Evolutionary conservation across 2,888 invertebrate genomes (phyloP).

Genomic region (Microchrysa polita): DNA sequence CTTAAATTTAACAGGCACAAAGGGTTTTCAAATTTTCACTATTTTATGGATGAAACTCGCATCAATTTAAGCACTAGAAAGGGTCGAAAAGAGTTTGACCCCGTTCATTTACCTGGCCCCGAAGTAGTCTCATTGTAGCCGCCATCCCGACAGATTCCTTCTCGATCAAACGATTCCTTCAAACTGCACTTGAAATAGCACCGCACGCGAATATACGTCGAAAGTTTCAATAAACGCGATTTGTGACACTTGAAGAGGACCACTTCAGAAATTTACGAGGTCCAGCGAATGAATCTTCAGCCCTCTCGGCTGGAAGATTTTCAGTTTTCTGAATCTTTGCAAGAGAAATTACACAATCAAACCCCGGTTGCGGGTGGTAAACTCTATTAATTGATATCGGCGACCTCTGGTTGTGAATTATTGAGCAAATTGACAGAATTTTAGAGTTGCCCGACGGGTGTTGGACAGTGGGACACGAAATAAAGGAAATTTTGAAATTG

Average conservation of each 20-base stretch:
- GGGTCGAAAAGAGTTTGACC: background rate
- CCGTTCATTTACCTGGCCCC: constrained; percentile 57
- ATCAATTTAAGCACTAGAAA: background rate
- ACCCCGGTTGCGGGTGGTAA: background rate
- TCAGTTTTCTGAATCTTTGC: constrained; percentile 52
- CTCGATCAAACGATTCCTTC: constrained; percentile 40
- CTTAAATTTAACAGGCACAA: too few species aligned
- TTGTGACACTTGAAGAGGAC: constrained; percentile 38
- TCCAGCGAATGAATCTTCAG: constrained; percentile 60
- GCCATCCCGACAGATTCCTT: constrained; percentile 55
- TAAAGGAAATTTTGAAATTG: too few species aligned
- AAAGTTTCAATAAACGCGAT: too few species aligned
- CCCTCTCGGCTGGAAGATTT: constrained; percentile 65
- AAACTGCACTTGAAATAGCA: constrained; percentile 10
- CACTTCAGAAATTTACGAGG: background rate
- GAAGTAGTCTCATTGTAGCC: constrained; percentile 58
- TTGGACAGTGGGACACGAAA: too few species aligned
- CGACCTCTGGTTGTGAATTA: constrained; percentile 2
- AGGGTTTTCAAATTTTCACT: constrained; percentile 9
- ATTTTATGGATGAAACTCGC: background rate
- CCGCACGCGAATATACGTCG: background rate
- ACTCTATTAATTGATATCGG: background rate
- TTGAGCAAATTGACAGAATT: background rate
- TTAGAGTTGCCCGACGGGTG: background rate
- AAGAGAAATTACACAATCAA: constrained; percentile 47